phyloP scores from a whole-genome alignment of 1,140 invertebrate genomes.

The Carposina sasakii region DNA sequence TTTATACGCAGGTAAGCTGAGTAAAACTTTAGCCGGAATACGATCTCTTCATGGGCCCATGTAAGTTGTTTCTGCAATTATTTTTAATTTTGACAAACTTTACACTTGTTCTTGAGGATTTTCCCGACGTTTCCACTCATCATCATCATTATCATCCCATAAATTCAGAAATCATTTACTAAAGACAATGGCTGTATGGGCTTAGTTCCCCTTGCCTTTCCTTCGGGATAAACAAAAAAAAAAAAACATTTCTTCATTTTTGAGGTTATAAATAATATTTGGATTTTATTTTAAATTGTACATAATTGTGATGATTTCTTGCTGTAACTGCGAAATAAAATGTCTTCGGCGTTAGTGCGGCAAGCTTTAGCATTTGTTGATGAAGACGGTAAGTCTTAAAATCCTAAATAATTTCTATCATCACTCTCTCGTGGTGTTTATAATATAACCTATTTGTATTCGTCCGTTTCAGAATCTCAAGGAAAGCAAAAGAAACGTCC shows the following conservation, averaged over 20 bases:
- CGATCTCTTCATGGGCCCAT: no score
- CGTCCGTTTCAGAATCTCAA: conserved; percentile 21
- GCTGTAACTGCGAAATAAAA: conserved; percentile 37
- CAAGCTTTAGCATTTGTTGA: conserved; percentile 67
- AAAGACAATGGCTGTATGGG: conserved; percentile 1
- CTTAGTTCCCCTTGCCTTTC: background rate
- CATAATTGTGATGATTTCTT: background rate
- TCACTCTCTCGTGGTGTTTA: no score
- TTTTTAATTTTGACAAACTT: no score
- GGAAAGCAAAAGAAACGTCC: conserved; percentile 22
- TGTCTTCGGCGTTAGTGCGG: conserved; percentile 67
- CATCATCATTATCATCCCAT: no score
- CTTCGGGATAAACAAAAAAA: background rate
- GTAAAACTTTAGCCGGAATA: no score
- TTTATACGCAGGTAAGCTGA: no score
- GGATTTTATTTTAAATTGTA: background rate
- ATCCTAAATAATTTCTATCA: no score
- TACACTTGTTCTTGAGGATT: no score
- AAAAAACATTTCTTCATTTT: background rate
- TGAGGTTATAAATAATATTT: background rate
- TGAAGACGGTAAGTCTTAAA: conserved; percentile 51
- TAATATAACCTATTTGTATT: conserved; percentile 17
- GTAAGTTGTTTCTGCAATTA: no score
- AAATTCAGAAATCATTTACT: no score
- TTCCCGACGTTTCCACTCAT: no score